phyloP scores from a whole-genome alignment of 1,140 invertebrate genomes.

The Drosophila arizonae region DNA sequence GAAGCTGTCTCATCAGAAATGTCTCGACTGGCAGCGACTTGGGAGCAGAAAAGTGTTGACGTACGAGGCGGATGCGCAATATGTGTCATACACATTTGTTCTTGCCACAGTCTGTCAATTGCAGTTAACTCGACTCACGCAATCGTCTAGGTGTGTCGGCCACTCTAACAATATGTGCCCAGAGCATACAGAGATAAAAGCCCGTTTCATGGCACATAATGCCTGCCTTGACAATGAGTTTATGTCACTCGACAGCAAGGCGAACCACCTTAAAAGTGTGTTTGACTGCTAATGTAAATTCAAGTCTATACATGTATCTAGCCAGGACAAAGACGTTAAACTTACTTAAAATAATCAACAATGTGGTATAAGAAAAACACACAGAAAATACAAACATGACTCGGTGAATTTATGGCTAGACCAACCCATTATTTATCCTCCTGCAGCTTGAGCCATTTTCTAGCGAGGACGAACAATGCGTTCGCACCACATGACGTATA shows the following conservation, averaged over 20 bases:
- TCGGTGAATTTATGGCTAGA: constrained; percentile 14
- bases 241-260: background rate
- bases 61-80: constrained; percentile 60
- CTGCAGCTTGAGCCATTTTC: constrained; percentile 10
- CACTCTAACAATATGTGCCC: constrained; percentile 10
- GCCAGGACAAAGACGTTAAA: background rate
- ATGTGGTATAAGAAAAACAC: background rate
- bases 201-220: background rate
- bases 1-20: constrained; percentile 13
- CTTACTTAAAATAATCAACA: background rate
- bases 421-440: constrained; percentile 8
- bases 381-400: constrained; percentile 14
- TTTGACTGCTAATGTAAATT: background rate
- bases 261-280: background rate
- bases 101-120: constrained; percentile 58
- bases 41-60: constrained; percentile 42
- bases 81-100: constrained; percentile 19
- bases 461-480: constrained; percentile 41
- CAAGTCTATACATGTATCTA: background rate
- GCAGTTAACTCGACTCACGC: constrained; percentile 64
- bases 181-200: background rate
- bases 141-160: constrained; percentile 54
- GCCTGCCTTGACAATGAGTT: background rate
- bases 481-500: constrained; percentile 62
- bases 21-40: constrained; percentile 5